These are phyloP conservation scores for Diadophis punctatus DNA, from an alignment of 2,113 vertebrate genomes.

Conservation along the genomic window DNA sequence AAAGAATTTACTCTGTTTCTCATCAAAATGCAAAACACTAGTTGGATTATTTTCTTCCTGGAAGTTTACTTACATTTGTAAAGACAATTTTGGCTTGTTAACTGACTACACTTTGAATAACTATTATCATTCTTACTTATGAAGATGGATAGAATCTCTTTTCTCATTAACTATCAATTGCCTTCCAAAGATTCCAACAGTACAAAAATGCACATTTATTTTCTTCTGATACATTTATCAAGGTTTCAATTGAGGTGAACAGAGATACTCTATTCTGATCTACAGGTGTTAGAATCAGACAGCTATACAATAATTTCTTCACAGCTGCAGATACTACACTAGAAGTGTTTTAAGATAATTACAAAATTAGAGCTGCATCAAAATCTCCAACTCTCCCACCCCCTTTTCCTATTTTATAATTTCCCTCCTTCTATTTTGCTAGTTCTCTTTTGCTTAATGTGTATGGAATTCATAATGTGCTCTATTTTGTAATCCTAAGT, in stretches of 20 bases:
- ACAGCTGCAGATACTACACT: neutral
- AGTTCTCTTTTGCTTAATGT: neutral
- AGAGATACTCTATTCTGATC: neutral
- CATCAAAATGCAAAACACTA: neutral
- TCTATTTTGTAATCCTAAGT: neutral
- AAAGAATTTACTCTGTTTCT: neutral
- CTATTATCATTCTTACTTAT: neutral
- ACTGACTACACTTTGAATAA: neutral
- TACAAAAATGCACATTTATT: neutral
- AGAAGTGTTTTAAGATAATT: neutral
- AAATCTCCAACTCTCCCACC: neutral
- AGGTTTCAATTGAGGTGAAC: neutral
- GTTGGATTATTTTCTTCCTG: neutral
- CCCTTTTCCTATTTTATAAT: neutral
- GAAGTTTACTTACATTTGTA: neutral
- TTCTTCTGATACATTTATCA: neutral
- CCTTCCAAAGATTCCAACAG: neutral
- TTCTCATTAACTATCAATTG: neutral
- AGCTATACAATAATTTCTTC: neutral
- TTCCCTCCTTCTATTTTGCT: neutral
- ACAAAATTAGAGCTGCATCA: neutral
- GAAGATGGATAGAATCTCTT: neutral
- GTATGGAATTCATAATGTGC: neutral
- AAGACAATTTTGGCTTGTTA: neutral
- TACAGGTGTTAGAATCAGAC: neutral